phyloP scores from a whole-genome alignment of 2,797 vertebrate genomes.

The Microhierax caerulescens region DNA sequence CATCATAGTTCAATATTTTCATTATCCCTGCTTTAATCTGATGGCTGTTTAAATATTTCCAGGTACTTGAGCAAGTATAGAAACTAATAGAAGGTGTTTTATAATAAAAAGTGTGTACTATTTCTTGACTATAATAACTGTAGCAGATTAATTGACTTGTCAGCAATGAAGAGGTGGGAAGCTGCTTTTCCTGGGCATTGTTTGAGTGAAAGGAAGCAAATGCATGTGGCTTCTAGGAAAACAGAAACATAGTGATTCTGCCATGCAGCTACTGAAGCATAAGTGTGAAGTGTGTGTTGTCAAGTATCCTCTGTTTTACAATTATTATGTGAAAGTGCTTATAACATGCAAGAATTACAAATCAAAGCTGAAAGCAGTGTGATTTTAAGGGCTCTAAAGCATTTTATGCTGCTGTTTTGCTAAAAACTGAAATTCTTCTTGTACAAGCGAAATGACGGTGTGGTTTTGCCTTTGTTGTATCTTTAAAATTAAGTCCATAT shows the following conservation, averaged over 20 bases:
- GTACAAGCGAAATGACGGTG: background rate
- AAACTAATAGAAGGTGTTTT: background rate
- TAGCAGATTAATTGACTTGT: background rate
- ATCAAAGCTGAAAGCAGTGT: background rate
- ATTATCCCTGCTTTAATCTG: background rate
- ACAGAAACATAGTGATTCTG: background rate
- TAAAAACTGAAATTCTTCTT: background rate
- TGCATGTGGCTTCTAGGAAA: background rate
- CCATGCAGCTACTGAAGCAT: background rate
- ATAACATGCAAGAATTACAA: background rate
- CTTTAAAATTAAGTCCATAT: background rate
- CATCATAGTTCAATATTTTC: background rate
- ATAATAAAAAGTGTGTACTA: background rate
- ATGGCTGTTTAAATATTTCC: background rate
- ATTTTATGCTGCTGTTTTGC: background rate
- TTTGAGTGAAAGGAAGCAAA: background rate
- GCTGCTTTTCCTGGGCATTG: background rate
- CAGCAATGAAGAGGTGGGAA: background rate
- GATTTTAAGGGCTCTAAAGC: background rate
- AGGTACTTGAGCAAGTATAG: background rate
- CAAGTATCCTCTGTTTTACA: background rate
- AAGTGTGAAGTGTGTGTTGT: background rate
- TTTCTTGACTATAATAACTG: background rate
- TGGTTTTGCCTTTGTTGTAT: background rate
- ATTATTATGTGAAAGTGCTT: background rate